phyloP scores from a whole-genome alignment of 2,888 invertebrate species.

The Choreutis nemorana region DNA sequence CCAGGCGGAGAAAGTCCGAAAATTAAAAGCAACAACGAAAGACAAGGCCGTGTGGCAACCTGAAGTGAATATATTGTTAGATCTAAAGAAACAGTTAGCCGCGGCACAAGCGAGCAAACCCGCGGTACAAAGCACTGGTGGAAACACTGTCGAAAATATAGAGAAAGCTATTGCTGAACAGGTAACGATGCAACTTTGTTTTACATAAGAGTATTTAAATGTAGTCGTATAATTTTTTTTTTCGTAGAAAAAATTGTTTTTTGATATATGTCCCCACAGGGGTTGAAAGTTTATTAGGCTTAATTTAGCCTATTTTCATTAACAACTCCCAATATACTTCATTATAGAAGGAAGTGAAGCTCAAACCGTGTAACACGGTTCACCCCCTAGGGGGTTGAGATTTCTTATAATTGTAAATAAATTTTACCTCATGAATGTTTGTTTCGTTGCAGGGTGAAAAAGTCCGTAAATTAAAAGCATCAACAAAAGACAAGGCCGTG shows the following conservation, averaged over 20 bases:
- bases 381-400: no score
- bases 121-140: conserved; percentile 7
- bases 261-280: no score
- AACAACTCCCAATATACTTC: not conserved
- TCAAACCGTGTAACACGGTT: no score
- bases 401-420: no score
- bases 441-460: conserved; percentile 73
- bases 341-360: no score
- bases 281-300: no score
- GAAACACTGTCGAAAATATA: conserved; percentile 30
- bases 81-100: conserved; percentile 76
- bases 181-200: conserved; percentile 22
- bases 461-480: conserved; percentile 79
- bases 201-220: conserved; percentile 11
- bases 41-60: conserved; percentile 81
- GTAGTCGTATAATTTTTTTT: conserved; percentile 6
- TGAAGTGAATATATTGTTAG: conserved; percentile 76
- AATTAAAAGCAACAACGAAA: conserved; percentile 77
- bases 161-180: conserved; percentile 70
- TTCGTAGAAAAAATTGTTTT: not conserved
- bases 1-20: conserved; percentile 78
- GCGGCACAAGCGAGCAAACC: conserved; percentile 16
- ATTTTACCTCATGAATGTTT: no score
- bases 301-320: not conserved
- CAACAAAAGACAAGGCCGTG: conserved; percentile 76